Base-by-base conservation (phyloP, 2,888 invertebrate species). In the Caenorhabditis parvicauda region DNA sequence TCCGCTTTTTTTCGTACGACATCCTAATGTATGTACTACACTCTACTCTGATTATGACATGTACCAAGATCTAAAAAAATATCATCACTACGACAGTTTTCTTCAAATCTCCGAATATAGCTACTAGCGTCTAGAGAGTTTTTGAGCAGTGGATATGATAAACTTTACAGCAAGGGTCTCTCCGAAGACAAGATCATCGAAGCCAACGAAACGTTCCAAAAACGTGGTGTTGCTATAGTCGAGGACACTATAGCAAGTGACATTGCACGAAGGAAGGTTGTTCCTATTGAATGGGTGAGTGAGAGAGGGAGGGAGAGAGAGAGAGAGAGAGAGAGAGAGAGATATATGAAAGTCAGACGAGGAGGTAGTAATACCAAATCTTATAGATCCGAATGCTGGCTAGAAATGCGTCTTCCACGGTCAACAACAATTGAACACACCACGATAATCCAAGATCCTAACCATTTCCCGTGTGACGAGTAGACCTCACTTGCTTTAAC, bases 131-230 rank as follows among this genome's bases (percentile, higher is more conserved):
- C 25, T 46, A 28, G 28, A 29, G 4, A 32, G n/a, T 24, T 29
- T 19, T 17, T 35, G 37, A 45, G 43, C 21, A n/a, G n/a, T n/a
- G 29, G 9, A 12, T 22, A 39, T 24, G 9, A 37, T 45, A 39
- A 27, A 3, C n/a, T 21, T 58, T 75, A 37, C 63, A 77, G 77
- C 67, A 74, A 74, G 46, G 77, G 77, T 0, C 52, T 77, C 3
- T 62, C 64, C 24, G 58, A 59, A 0, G 68, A 67, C 42, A 66
- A 70, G 54, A 77, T 77, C 41, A 52, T 64, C 14, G 67, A 67
- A 19, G 70, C 74, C n/a, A 63, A 70, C 45, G 59, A 68, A n/a
- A 62, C 68, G 48, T 68, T 77, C 46, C 57, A 62, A 19, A 43
- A 61, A 39, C 65, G 65, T 24, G 65, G 67, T 52, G 69, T 76